Evolutionary conservation across 2,888 invertebrate species (phyloP).

Genomic region (Lathronympha strigana): DNA sequence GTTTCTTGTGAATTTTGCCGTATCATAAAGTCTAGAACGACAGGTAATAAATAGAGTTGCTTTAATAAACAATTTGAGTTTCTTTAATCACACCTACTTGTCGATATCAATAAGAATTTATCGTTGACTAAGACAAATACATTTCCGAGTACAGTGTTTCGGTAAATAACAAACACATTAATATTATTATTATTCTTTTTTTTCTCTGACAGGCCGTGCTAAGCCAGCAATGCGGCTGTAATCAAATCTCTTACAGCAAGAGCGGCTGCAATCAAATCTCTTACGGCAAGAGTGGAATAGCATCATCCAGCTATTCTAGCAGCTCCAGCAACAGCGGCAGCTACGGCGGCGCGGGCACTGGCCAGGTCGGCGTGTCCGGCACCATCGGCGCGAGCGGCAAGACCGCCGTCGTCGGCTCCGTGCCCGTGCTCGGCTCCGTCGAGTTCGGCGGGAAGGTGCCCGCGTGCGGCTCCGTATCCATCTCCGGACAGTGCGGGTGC

Average conservation of each 20-base stretch:
- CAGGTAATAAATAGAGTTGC: no score
- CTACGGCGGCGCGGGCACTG: conserved; percentile 52
- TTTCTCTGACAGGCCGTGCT: conserved; percentile 16
- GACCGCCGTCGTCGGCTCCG: conserved; percentile 41
- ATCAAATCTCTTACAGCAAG: conserved; percentile 8
- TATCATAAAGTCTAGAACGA: no score
- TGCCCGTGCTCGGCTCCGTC: conserved; percentile 33
- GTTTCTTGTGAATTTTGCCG: no score
- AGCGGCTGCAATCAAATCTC: no score
- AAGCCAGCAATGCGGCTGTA: conserved; percentile 15
- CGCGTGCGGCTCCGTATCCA: conserved; percentile 27
- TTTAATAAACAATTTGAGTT: no score
- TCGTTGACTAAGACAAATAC: no score
- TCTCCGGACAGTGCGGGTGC: conserved; percentile 30
- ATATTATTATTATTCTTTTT: background rate
- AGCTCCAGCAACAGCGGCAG: background rate
- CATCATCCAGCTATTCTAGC: background rate
- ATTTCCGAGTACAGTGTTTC: no score
- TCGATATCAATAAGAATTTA: no score
- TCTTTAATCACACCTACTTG: no score
- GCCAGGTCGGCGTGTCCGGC: conserved; percentile 43
- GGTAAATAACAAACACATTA: background rate
- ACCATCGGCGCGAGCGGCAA: conserved; percentile 36
- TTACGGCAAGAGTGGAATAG: no score
- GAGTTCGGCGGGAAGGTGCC: conserved; percentile 20